phyloP scores from a whole-genome alignment of 2,797 vertebrate species.

The Sphaeramia orbicularis region DNA sequence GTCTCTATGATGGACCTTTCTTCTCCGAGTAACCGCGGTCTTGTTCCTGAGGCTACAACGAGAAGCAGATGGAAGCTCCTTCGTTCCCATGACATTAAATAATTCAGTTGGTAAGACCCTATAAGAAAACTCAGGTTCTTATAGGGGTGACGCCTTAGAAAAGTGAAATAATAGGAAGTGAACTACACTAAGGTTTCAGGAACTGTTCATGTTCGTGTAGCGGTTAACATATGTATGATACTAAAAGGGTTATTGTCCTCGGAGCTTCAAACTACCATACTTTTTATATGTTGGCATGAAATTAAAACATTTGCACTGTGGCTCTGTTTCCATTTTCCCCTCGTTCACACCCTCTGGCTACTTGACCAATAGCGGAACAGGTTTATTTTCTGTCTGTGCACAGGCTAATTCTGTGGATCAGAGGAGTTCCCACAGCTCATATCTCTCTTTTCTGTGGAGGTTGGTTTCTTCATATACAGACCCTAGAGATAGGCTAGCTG shows the following conservation, averaged over 20 bases:
- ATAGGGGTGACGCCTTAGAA: not conserved
- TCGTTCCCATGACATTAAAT: constrained; percentile 13
- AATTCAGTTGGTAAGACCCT: constrained; percentile 11
- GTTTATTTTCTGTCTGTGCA: constrained; percentile 29
- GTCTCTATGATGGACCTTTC: constrained; percentile 37
- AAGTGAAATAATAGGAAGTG: not conserved
- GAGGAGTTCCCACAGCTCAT: constrained; percentile 41
- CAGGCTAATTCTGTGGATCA: constrained; percentile 46
- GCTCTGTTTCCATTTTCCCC: constrained; percentile 22
- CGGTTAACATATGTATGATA: too few species aligned
- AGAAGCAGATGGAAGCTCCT: constrained; percentile 11
- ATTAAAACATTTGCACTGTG: constrained; percentile 13
- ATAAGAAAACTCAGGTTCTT: constrained; percentile 8
- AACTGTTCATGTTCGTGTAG: too few species aligned
- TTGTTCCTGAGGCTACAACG: not conserved
- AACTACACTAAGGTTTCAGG: constrained; percentile 4
- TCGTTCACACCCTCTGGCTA: constrained; percentile 23
- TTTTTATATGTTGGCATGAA: constrained; percentile 9
- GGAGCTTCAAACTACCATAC: constrained; percentile 4
- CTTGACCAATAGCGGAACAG: constrained; percentile 23
- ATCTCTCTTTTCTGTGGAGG: constrained; percentile 49
- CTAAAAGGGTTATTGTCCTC: constrained; percentile 3
- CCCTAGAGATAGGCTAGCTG: constrained; percentile 49
- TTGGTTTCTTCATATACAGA: constrained; percentile 50
- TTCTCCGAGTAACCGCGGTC: constrained; percentile 15